Conservation (phyloP, 2,888 invertebrate species). For the Eueremaeus valkanovi region DNA sequence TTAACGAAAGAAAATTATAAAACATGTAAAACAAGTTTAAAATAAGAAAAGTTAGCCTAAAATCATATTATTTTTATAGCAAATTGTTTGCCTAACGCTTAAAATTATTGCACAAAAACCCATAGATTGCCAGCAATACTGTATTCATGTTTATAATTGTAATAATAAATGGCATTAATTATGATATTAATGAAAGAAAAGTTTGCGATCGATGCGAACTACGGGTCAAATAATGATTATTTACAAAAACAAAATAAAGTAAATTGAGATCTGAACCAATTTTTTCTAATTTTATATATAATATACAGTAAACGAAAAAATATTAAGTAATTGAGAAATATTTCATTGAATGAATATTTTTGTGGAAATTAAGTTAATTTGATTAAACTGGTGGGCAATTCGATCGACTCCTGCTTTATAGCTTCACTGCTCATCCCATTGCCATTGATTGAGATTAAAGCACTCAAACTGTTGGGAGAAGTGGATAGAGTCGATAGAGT, state of each 20-base stretch:
- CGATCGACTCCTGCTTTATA: slow-evolving; percentile 19
- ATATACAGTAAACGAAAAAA: neutral
- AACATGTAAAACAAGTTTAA: too few species aligned
- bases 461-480: slow-evolving; percentile 34
- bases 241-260: neutral
- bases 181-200: neutral
- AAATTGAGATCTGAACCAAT: neutral
- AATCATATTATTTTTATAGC: neutral
- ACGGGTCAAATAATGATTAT: neutral
- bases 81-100: neutral
- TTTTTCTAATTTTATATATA: neutral
- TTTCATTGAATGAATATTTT: too few species aligned
- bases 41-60: neutral
- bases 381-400: neutral
- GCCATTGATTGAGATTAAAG: slow-evolving; percentile 35
- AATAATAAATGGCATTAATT: neutral
- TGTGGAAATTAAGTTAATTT: neutral
- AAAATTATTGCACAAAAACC: neutral
- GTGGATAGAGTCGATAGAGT: neutral
- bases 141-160: too few species aligned
- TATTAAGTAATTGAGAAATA: neutral
- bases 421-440: slow-evolving; percentile 23
- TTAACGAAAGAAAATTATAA: too few species aligned
- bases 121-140: neutral
- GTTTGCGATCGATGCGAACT: neutral